Base-by-base conservation (phyloP, 2,113 vertebrate species). In the Paratilapia polleni region DNA sequence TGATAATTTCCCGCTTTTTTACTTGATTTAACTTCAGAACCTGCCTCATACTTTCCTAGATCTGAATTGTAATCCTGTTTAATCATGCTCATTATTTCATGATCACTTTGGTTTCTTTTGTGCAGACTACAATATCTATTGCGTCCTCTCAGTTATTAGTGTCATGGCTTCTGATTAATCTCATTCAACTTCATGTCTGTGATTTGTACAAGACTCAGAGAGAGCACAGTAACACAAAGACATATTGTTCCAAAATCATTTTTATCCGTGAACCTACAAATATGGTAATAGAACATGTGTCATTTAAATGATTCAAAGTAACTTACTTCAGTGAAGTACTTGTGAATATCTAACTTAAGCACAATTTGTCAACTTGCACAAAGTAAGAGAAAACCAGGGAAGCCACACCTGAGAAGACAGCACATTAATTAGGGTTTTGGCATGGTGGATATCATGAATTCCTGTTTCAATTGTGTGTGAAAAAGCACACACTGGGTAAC, bases 151-250 rank as follows among this genome's bases (percentile, higher is more conserved):
- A 3, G 54, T 52, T 63, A 62, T 78, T 54, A n/a, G 57, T 70
- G 74, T 83, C 78, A 81, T 49, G 31, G 47, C 61, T 70, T 77
- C 41, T 84, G 68, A 64, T 78, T 70, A 28, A 60, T 58, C 63
- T 81, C 36, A 54, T 64, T 85, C 49, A 81, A 36, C 36, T 70
- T 78, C 19, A 5, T 10, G 1, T 22, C 11, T 54, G n/a, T 57
- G 54, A 19, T 68, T 26, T 17, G 38, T 43, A 6, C 38, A 8
- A 8, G 28, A 31, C 28, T 31, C 78, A 60, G 36, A 20, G 12
- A 0, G 34, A 34, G 38, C 22, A 22, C 58, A 61, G 19, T 36
- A n/a, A 77, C 80, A 74, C 56, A 6, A 34, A 26, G 24, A 1
- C 19, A 17, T 70, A 60, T 15, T 47, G n/a, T 61, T 68, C 47